Conservation (phyloP, 2,797 vertebrate species). For the Chiloscyllium punctatum region DNA sequence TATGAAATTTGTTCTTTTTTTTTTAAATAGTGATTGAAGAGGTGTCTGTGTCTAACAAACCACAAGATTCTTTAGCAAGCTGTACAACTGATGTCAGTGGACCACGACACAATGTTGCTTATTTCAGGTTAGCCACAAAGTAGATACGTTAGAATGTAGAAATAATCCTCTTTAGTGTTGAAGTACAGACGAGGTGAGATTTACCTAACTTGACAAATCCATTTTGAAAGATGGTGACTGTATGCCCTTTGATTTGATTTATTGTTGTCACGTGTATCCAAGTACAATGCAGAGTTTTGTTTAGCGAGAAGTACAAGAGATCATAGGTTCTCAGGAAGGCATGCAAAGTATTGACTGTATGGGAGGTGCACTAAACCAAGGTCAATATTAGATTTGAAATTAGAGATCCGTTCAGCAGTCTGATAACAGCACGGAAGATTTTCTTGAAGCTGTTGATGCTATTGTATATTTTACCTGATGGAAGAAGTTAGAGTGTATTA, state of each 20-base stretch:
- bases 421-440: no score
- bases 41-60: not conserved
- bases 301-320: no score
- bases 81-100: not conserved
- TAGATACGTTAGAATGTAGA: not conserved
- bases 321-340: no score
- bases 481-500: no score
- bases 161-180: not conserved
- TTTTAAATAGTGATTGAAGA: not conserved
- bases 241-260: not conserved
- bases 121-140: constrained; percentile 10
- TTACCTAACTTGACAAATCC: not conserved
- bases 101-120: not conserved
- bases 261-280: no score
- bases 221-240: not conserved
- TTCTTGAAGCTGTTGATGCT: no score
- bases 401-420: no score
- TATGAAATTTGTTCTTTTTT: not conserved
- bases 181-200: not conserved
- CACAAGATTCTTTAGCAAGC: not conserved
- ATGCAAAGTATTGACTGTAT: no score
- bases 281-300: no score
- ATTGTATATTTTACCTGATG: no score
- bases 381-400: no score
- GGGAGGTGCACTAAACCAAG: no score